Percentiles rank a stretch among this genome's conserved stretches.
phyloP scores from a whole-genome alignment of 1,140 invertebrate genomes.

The Drosophila santomea region DNA sequence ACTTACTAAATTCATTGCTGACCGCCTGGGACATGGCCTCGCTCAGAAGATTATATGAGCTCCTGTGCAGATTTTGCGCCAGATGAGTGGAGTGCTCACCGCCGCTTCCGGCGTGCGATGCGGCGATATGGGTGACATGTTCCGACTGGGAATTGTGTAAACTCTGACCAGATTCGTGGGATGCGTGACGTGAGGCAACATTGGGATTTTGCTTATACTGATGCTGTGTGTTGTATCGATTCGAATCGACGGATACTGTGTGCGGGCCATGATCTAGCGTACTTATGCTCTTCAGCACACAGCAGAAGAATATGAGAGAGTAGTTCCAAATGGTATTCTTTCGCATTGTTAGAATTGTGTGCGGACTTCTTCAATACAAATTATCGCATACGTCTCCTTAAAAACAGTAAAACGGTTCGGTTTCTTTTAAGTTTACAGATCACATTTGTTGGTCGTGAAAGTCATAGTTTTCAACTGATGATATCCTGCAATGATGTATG shows the following conservation, averaged over 20 bases:
- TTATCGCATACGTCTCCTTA: constrained; percentile 5
- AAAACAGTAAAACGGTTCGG: not conserved
- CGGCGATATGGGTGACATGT: constrained; percentile 10
- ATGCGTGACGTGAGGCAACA: constrained; percentile 20
- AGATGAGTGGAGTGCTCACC: constrained; percentile 32
- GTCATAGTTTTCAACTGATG: constrained; percentile 5
- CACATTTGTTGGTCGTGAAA: constrained; percentile 5
- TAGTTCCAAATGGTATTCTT: constrained; percentile 42
- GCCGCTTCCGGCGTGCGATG: constrained; percentile 30
- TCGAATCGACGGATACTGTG: constrained; percentile 15
- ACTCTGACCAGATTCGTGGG: constrained; percentile 14
- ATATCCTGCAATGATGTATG: not conserved
- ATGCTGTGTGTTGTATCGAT: constrained; percentile 40
- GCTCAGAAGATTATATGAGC: constrained; percentile 84
- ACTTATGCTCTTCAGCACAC: constrained; percentile 35
- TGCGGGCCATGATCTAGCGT: constrained; percentile 34
- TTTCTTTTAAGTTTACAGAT: not conserved
- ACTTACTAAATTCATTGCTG: constrained; percentile 85
- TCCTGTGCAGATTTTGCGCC: constrained; percentile 50
- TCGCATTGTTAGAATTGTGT: constrained; percentile 26
- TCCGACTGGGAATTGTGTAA: constrained; percentile 13
- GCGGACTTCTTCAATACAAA: not conserved
- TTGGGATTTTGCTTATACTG: constrained; percentile 22
- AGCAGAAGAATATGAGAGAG: constrained; percentile 38
- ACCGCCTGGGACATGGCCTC: constrained; percentile 85